These are phyloP conservation scores for Xiphorhynchus erythropygius DNA, from an alignment of 2,797 vertebrate species.

Conservation along the genomic window DNA sequence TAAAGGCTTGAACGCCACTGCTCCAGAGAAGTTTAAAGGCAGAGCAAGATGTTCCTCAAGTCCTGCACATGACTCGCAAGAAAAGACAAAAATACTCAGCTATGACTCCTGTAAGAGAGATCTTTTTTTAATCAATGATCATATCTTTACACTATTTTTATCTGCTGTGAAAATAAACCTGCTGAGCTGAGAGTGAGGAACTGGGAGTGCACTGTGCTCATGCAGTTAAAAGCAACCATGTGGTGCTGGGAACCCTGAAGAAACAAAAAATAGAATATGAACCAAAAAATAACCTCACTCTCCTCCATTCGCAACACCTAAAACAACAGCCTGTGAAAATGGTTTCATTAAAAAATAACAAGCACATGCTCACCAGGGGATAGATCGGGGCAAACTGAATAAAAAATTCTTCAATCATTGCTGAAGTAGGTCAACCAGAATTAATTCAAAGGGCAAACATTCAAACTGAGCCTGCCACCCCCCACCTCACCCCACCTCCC, in stretches of 20 bases:
- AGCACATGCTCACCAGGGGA: constrained; percentile 75
- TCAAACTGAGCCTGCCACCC: constrained; percentile 59
- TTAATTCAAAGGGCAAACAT: constrained; percentile 92
- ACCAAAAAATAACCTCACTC: constrained; percentile 33
- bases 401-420: constrained; percentile 81
- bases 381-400: constrained; percentile 72
- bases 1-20: neutral
- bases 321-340: constrained; percentile 77
- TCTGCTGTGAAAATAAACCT: constrained; percentile 25
- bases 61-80: neutral
- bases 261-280: neutral
- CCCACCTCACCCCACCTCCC: neutral
- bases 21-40: neutral
- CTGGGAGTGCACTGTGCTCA: neutral
- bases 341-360: constrained; percentile 84
- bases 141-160: constrained; percentile 38
- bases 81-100: neutral
- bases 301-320: constrained; percentile 59
- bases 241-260: neutral
- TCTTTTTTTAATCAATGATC: neutral
- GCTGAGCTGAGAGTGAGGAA: constrained; percentile 2
- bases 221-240: neutral
- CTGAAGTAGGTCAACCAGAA: constrained; percentile 94
- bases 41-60: neutral
- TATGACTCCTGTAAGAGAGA: neutral